Percentiles rank a stretch among this genome's conserved stretches.
Evolutionary conservation across 2,113 vertebrate species (phyloP).

Genomic region (Caranx ignobilis): DNA sequence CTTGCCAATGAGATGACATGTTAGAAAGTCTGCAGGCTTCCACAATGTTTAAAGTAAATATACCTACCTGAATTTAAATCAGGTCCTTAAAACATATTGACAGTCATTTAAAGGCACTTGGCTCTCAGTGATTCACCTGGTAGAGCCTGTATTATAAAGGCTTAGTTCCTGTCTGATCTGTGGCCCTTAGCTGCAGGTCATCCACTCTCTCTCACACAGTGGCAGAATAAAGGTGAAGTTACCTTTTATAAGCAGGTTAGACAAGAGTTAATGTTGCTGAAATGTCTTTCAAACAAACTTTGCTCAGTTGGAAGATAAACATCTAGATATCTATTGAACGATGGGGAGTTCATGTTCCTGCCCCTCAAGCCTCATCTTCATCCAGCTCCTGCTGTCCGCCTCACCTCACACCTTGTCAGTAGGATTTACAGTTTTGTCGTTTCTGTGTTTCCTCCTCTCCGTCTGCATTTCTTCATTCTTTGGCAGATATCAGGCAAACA

Average conservation of each 20-base stretch:
- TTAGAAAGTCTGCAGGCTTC: too few relatives aligned
- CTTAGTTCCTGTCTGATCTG: too few relatives aligned
- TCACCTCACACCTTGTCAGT: neutral
- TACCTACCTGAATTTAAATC: neutral
- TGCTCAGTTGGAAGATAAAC: neutral
- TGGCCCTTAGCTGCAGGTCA: too few relatives aligned
- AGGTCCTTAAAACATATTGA: neutral
- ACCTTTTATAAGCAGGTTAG: too few relatives aligned
- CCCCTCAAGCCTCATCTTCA: slow-evolving; percentile 39
- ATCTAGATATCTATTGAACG: neutral
- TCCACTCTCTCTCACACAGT: too few relatives aligned
- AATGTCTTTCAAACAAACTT: neutral
- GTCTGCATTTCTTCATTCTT: neutral
- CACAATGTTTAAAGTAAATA: too few relatives aligned
- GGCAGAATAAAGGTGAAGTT: too few relatives aligned
- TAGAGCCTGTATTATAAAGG: too few relatives aligned
- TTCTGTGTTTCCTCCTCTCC: neutral
- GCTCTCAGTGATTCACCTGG: too few relatives aligned
- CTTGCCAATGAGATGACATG: too few relatives aligned
- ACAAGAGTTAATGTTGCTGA: too few relatives aligned
- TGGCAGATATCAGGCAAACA: neutral
- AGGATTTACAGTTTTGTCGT: neutral
- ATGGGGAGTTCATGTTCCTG: slow-evolving; percentile 11
- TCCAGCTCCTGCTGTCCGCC: slow-evolving; percentile 30
- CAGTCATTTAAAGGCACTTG: too few relatives aligned